Evolutionary conservation across 2,888 invertebrate species (phyloP).

Genomic region (Lithosia quadra): DNA sequence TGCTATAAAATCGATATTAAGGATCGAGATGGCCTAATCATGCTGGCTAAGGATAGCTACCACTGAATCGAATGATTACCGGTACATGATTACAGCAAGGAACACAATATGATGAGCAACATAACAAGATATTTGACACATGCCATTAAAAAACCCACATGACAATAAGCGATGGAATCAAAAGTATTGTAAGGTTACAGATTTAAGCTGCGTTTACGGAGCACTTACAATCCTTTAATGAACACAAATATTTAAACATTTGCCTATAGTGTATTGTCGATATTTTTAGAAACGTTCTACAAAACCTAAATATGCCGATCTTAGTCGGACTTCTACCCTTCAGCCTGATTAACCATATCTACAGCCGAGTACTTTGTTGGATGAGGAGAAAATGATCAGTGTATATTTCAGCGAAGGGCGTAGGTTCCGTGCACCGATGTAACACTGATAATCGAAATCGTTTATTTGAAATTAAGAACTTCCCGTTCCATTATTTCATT

Average conservation of each 20-base stretch:
- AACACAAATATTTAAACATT: conserved; percentile 6
- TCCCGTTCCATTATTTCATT: not conserved
- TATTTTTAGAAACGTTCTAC: not conserved
- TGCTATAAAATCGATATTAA: not conserved
- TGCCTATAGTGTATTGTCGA: conserved; percentile 16
- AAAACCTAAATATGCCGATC: not conserved
- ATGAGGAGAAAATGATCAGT: not conserved
- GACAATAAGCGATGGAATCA: conserved; percentile 77
- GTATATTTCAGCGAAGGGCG: not conserved
- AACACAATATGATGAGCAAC: conserved; percentile 60
- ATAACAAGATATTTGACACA: conserved; percentile 61
- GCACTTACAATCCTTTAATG: conserved; percentile 35
- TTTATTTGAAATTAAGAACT: not conserved
- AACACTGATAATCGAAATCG: not conserved
- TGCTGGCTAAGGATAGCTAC: not conserved
- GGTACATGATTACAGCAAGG: conserved; percentile 40
- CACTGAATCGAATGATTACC: not conserved
- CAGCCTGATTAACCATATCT: not conserved
- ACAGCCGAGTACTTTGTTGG: not conserved
- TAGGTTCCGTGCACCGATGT: not conserved
- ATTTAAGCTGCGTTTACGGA: conserved; percentile 60
- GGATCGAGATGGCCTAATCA: not conserved
- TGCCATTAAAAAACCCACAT: conserved; percentile 87
- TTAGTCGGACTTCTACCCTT: not conserved
- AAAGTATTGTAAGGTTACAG: conserved; percentile 59